Evolutionary conservation across 2,113 vertebrate genomes (phyloP).

Genomic region (Athene noctua): DNA sequence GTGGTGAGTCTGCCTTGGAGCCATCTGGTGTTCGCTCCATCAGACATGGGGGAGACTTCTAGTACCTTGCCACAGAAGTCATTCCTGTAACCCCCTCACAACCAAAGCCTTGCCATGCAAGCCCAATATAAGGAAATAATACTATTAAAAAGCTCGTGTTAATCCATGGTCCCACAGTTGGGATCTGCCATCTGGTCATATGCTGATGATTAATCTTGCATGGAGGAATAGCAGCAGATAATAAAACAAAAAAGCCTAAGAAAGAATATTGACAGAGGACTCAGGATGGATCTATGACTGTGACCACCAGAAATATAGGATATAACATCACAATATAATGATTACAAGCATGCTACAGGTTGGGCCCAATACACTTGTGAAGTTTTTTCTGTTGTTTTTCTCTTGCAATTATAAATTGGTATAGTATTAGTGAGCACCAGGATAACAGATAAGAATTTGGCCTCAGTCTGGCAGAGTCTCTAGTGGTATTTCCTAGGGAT

Average conservation of each 20-base stretch:
- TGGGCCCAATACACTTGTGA: not conserved
- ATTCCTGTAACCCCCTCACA: too few species aligned
- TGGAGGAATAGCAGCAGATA: not conserved
- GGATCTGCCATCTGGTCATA: not conserved
- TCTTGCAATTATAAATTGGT: not conserved
- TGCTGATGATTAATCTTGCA: not conserved
- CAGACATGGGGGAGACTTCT: too few species aligned
- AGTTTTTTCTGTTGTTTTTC: not conserved
- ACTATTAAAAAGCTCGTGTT: not conserved
- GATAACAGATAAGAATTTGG: not conserved
- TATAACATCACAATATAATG: not conserved
- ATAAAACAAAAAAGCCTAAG: not conserved
- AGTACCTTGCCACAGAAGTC: not conserved
- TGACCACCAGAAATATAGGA: not conserved
- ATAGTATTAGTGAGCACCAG: not conserved
- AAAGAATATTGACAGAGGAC: not conserved
- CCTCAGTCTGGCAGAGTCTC: not conserved
- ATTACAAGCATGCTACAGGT: rapidly evolving
- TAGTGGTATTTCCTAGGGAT: not conserved
- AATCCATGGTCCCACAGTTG: not conserved
- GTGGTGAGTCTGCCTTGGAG: not conserved
- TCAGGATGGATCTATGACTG: rapidly evolving
- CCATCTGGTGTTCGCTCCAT: not conserved
- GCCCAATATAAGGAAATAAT: not conserved
- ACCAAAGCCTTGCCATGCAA: not conserved